Evolutionary conservation across 1,140 invertebrate species (phyloP).

Genomic region (Drusus annulatus): DNA sequence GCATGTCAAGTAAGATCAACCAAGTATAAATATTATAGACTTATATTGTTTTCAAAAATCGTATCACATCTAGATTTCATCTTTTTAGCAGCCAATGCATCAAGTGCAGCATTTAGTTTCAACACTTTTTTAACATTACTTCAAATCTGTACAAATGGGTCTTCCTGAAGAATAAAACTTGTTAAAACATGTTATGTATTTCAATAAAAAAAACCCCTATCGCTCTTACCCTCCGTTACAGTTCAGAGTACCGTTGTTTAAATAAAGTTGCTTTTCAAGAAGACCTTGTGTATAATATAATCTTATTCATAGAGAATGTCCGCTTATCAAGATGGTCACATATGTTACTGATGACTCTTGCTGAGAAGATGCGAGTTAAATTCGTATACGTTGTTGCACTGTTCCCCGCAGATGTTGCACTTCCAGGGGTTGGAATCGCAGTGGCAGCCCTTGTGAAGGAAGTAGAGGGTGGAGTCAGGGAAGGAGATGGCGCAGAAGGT

Average conservation of each 20-base stretch:
- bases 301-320: too few relatives aligned
- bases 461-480: conserved; percentile 95
- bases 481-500: conserved; percentile 94
- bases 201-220: too few relatives aligned
- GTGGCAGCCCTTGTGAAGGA: conserved; percentile 97
- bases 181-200: too few relatives aligned
- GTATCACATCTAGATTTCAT: background rate
- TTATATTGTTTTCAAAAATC: background rate
- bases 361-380: conserved; percentile 97
- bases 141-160: too few relatives aligned
- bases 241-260: too few relatives aligned
- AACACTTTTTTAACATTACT: too few relatives aligned
- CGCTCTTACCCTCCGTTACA: too few relatives aligned
- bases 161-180: background rate
- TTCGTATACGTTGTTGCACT: conserved; percentile 94
- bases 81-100: background rate
- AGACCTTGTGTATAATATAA: too few relatives aligned
- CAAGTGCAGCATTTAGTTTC: background rate
- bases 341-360: conserved; percentile 87
- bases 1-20: background rate
- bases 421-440: conserved; percentile 97
- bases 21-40: background rate
- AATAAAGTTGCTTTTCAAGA: background rate
- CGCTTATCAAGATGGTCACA: too few relatives aligned
- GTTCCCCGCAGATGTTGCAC: conserved; percentile 97